Evolutionary conservation across 1,140 invertebrate species (phyloP), one percentile per base, ranked within the genome.

Genomic region (Watersipora subatra): DNA sequence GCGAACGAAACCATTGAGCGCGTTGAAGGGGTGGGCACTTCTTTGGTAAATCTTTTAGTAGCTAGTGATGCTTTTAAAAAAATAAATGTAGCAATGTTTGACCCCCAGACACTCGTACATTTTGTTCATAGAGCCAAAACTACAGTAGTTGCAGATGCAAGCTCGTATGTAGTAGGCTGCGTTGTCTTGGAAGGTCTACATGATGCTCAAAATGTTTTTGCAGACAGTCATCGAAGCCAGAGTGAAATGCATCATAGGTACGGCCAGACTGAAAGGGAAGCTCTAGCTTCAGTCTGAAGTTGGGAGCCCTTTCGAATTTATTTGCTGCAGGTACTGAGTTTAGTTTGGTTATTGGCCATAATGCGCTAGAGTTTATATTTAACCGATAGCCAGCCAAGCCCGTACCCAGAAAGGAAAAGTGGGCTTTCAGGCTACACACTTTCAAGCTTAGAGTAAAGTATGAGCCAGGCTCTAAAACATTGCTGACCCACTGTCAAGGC

Each of bases 241-340:
- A 68, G 65, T 26, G 55, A 67, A 25, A 64, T 68, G 3, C 70
- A 76, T 63, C 65, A 69, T 34, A 28, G 71, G 1, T 82, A 82
- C 65, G 72, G 70, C 0, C 79, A 77, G 15, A 79, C 73, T 27
- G 81, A 84, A 68, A 70, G 72, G 55, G 78, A 83, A 69, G 73
- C 69, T 25, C 64, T 80, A 25, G 80, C 75, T 3, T 67, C 81
- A 12, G 71, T 80, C 19, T 82, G 72, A 71, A 72, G 74, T 1
- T 70, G 79, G 26, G 69, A 79, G 65, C 77, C 80, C 59, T 83
- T 82, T 66, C 67, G 75, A 34, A 69, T 73, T 2, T 84, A 71
- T 28, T 67, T 77, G 25, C 72, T 77, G n/a, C n/a, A 28, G 81
- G 81, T 24, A 67, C 67, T n/a, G 58, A 71, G 59, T 79, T 76